Evolutionary conservation across 2,888 invertebrate species (phyloP).

Genomic region (Tachina fera): DNA sequence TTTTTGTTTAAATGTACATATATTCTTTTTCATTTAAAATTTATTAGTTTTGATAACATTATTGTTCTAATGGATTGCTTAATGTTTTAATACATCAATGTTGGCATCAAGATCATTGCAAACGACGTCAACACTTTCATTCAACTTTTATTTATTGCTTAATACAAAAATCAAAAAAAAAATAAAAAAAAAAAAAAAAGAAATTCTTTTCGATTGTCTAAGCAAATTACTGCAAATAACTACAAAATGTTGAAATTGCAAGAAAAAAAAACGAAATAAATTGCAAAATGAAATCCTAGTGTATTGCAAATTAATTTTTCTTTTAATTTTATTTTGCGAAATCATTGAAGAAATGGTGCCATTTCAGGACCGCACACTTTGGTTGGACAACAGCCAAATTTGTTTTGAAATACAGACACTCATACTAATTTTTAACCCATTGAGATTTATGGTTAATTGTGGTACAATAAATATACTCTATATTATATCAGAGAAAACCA

Average conservation of each 20-base stretch:
- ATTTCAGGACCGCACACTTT: conserved; percentile 39
- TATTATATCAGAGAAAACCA: background rate
- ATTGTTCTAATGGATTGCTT: conserved; percentile 13
- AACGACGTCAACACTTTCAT: conserved; percentile 72
- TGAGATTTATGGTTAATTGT: background rate
- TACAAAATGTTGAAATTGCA: conserved; percentile 14
- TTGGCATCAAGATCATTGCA: conserved; percentile 36
- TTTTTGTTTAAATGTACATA: background rate
- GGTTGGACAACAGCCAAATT: conserved; percentile 41
- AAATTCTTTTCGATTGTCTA: conserved; percentile 30
- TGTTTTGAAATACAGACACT: conserved; percentile 8
- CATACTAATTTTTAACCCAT: conserved; percentile 1
- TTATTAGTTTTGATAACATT: conserved; percentile 23
- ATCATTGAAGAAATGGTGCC: conserved; percentile 20
- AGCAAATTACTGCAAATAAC: conserved; percentile 37
- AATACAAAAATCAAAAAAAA: too few relatives aligned
- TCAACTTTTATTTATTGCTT: conserved; percentile 35
- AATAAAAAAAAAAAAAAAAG: too few relatives aligned
- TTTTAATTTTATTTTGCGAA: conserved; percentile 21
- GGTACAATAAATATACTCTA: too few relatives aligned
- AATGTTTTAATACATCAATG: conserved; percentile 14
- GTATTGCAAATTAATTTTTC: background rate
- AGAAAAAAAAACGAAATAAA: conserved; percentile 1
- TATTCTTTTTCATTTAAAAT: conserved; percentile 18
- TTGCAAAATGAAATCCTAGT: conserved; percentile 25